phyloP scores from a whole-genome alignment of 2,113 vertebrate genomes.

The Actinemys pallida region DNA sequence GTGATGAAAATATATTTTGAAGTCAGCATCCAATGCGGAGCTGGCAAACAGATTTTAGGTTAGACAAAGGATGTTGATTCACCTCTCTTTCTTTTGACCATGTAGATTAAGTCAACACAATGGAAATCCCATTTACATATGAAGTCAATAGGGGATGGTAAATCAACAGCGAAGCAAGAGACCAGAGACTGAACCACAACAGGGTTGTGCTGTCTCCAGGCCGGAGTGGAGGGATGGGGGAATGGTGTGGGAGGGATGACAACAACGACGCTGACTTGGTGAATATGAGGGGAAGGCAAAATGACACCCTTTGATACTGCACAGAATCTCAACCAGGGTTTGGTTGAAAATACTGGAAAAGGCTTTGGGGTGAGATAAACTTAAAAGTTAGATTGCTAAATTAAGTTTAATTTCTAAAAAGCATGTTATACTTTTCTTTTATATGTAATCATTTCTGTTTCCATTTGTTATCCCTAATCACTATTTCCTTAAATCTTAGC shows the following conservation, averaged over 20 bases:
- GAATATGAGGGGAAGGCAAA: background rate
- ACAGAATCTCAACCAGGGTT: background rate
- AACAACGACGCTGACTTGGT: too few relatives aligned
- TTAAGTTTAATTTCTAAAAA: background rate
- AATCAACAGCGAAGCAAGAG: background rate
- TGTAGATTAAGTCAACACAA: background rate
- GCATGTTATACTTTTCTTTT: background rate
- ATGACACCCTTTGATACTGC: background rate
- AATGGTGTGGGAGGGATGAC: too few relatives aligned
- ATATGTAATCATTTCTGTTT: background rate
- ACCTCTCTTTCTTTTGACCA: too few relatives aligned
- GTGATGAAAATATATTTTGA: background rate
- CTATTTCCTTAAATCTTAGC: background rate
- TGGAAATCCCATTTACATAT: background rate
- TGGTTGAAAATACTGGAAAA: background rate
- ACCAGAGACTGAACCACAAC: background rate
- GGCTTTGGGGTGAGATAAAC: background rate
- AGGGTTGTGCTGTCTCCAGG: background rate
- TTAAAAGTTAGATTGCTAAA: background rate
- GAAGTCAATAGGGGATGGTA: background rate
- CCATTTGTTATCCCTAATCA: background rate
- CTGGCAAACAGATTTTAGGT: background rate
- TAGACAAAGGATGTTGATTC: background rate
- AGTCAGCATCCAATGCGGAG: background rate
- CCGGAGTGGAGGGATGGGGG: too few relatives aligned